Conservation (phyloP, 2,888 invertebrate species). For the Bimastos eiseni region DNA sequence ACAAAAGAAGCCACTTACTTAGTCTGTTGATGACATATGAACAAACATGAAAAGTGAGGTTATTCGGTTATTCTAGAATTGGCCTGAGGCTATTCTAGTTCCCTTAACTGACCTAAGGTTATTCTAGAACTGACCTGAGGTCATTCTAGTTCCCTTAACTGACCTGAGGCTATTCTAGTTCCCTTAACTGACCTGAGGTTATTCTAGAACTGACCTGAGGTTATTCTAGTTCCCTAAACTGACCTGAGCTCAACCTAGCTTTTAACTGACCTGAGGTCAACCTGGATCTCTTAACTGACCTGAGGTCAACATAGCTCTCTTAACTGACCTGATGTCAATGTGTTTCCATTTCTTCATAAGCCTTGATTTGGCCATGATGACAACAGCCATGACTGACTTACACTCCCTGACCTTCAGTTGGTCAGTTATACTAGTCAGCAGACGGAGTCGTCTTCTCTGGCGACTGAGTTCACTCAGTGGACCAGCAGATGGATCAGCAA, state of each 20-base stretch:
- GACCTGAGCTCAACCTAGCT: conserved; percentile 56
- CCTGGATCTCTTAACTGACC: conserved; percentile 38
- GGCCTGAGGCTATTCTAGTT: conserved; percentile 59
- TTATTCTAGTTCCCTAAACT: conserved; percentile 59
- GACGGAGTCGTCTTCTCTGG: conserved; percentile 59
- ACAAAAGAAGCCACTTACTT: not conserved
- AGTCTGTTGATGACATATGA: not conserved
- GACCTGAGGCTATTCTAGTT: conserved; percentile 60
- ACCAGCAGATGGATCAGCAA: conserved; percentile 50
- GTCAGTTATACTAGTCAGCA: conserved; percentile 60
- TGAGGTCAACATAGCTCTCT: not conserved
- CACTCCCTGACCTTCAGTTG: conserved; percentile 62
- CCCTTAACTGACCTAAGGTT: conserved; percentile 59
- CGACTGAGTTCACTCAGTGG: conserved; percentile 60
- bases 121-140: no score
- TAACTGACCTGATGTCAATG: conserved; percentile 57
- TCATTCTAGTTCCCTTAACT: conserved; percentile 59
- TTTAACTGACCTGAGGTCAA: conserved; percentile 56
- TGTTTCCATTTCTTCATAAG: conserved; percentile 61
- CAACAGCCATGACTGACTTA: conserved; percentile 60
- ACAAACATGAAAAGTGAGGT: conserved; percentile 40
- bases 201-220: no score
- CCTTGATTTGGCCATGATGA: conserved; percentile 61
- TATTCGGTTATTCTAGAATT: no score
- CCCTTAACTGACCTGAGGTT: conserved; percentile 60